A percentile compares a stretch with the other conserved stretches of the same genome.
These are phyloP conservation scores for Anastrepha ludens DNA, from an alignment of 1,140 invertebrate species.

Conservation along the genomic window DNA sequence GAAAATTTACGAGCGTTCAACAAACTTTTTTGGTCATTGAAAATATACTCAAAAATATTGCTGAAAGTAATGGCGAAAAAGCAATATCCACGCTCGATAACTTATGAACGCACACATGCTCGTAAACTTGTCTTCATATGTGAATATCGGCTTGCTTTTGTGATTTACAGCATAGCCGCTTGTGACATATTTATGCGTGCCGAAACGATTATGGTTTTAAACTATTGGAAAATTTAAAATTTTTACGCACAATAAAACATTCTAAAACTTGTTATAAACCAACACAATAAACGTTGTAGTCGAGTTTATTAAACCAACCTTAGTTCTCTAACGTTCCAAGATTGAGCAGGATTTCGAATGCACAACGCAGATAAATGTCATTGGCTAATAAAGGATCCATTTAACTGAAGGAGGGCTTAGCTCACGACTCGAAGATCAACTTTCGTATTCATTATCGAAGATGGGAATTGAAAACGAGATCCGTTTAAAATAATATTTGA, in stretches of 20 bases:
- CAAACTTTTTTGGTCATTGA: conserved; percentile 19
- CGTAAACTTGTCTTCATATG: neutral
- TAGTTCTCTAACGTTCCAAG: too few species aligned
- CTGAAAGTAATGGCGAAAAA: neutral
- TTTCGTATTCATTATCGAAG: too few species aligned
- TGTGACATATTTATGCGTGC: conserved; percentile 27
- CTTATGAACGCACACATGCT: neutral
- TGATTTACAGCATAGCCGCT: conserved; percentile 30
- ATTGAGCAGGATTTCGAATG: too few species aligned
- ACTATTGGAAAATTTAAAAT: neutral
- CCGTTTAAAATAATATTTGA: too few species aligned
- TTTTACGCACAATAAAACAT: neutral
- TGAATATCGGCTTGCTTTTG: neutral
- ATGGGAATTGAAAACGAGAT: too few species aligned
- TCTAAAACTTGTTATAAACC: too few species aligned
- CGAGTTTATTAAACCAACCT: too few species aligned
- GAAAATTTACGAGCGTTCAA: conserved; percentile 30
- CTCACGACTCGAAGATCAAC: too few species aligned
- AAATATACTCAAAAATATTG: conserved; percentile 1
- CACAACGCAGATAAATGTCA: too few species aligned
- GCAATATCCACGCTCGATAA: neutral
- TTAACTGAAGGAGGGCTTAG: too few species aligned
- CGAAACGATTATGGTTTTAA: neutral
- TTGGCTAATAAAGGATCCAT: too few species aligned
- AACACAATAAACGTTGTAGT: too few species aligned